Evolutionary conservation across 2,888 invertebrate species (phyloP), one percentile per base, ranked within the genome.

Genomic region (Eueremaeus valkanovi): DNA sequence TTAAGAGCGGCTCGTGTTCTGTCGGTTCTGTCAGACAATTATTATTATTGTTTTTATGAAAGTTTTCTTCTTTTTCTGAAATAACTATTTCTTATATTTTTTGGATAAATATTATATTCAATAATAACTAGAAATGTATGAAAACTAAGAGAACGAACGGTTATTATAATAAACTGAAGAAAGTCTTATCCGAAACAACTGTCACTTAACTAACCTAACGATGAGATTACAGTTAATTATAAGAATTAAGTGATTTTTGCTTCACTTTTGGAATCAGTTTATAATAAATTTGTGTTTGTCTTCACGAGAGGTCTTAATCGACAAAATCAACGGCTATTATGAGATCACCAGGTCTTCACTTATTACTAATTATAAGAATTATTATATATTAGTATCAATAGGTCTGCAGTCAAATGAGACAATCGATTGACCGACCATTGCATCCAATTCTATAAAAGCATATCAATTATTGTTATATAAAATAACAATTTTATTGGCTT

Each of bases 341-440:
- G 70, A 70, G 70, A 70, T 70, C 70, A 70, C 70, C 70, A 70
- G 70, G 70, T 70, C 70, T 70, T 70, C 40, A 27, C n/a, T n/a
- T n/a, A n/a, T n/a, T n/a, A n/a, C n/a, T n/a, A n/a, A n/a, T n/a
- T n/a, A n/a, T n/a, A n/a, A n/a, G n/a, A n/a, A n/a, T n/a, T n/a
- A n/a, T n/a, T n/a, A n/a, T n/a, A n/a, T n/a, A n/a, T n/a, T n/a
- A 70, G 42, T 16, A 51, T 51, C 21, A n/a, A 27, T 40, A 27
- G 40, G 29, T 70, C n/a, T 16, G 63, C 18, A 21, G 29, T 29
- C 63, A 63, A 63, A 1, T 27, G 5, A 27, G n/a, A 3, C n/a
- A 6, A 29, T n/a, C 27, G 18, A n/a, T 21, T 55, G 55, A 27
- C 27, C 21, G 21, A 40, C 36, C 66, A 9, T 36, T 66, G 31